phyloP scores from a whole-genome alignment of 2,888 invertebrate genomes.

The Acanthopleura granulata region DNA sequence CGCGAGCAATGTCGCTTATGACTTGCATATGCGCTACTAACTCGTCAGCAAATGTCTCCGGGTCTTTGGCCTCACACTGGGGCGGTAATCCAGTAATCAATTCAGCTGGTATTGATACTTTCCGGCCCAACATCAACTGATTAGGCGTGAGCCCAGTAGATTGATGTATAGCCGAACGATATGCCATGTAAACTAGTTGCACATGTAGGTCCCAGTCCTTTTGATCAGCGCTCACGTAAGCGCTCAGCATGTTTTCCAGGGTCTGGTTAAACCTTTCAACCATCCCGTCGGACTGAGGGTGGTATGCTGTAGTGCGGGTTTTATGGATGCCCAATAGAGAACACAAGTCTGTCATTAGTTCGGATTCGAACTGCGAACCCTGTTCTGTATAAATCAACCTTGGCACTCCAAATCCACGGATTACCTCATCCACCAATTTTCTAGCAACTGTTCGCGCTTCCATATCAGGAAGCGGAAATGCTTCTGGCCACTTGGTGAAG shows the following conservation, averaged over 20 bases:
- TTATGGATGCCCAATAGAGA: constrained; percentile 30
- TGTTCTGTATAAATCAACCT: constrained; percentile 22
- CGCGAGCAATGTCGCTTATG: no score
- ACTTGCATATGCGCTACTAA: no score
- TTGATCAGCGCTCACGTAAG: constrained; percentile 15
- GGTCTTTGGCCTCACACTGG: no score
- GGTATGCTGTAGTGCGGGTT: constrained; percentile 31
- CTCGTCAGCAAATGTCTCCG: no score
- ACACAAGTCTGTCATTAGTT: constrained; percentile 28
- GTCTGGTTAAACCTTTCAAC: constrained; percentile 25
- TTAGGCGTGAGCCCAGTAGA: no score
- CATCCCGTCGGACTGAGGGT: constrained; percentile 33
- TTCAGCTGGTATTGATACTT: no score
- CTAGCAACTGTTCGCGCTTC: constrained; percentile 32
- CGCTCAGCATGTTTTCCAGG: constrained; percentile 26
- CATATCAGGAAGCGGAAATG: constrained; percentile 28
- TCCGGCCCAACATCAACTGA: no score
- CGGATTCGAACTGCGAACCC: constrained; percentile 28
- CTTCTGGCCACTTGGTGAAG: constrained; percentile 35
- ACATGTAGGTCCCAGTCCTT: no score
- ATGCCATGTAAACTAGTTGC: no score
- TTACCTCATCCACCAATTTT: constrained; percentile 26
- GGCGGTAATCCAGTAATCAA: no score
- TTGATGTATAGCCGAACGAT: no score
- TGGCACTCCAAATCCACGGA: constrained; percentile 29